Evolutionary conservation across 2,888 invertebrate species (phyloP).

Genomic region (Acleris emargana): DNA sequence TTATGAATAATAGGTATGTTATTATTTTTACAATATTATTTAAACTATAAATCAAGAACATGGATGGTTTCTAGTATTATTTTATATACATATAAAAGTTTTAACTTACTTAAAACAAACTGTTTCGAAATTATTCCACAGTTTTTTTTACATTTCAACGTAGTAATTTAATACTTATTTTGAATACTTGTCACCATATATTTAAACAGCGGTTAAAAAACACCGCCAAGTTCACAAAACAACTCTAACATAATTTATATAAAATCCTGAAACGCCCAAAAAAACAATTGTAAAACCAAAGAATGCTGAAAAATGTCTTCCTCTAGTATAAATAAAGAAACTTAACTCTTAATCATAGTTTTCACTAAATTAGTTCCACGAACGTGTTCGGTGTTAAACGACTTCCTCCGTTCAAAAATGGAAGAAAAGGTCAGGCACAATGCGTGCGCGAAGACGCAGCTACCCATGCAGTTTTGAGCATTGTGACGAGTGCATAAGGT

Average conservation of each 20-base stretch:
- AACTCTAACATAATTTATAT: constrained; percentile 7
- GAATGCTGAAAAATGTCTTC: constrained; percentile 68
- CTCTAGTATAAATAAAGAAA: constrained; percentile 41
- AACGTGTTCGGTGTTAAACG: constrained; percentile 61
- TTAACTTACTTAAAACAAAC: too few relatives aligned
- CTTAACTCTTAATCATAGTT: constrained; percentile 42
- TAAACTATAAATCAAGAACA: too few relatives aligned
- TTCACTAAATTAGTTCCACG: constrained; percentile 73
- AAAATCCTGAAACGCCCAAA: constrained; percentile 8
- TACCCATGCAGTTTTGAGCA: too few relatives aligned
- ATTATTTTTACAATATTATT: too few relatives aligned
- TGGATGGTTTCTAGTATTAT: too few relatives aligned
- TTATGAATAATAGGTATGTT: too few relatives aligned
- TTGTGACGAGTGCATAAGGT: too few relatives aligned
- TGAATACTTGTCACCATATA: neutral
- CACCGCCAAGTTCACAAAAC: neutral
- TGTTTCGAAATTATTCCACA: too few relatives aligned
- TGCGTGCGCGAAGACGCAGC: constrained; percentile 51
- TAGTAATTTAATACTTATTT: neutral
- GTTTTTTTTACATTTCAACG: too few relatives aligned
- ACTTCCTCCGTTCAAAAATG: constrained; percentile 77
- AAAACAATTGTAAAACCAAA: constrained; percentile 33
- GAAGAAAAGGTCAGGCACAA: constrained; percentile 58
- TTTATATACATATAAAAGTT: too few relatives aligned
- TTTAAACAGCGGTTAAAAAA: neutral